Percentiles rank a stretch among this genome's conserved stretches.
phyloP scores from a whole-genome alignment of 2,888 invertebrate species.

The Ectemnius lituratus region DNA sequence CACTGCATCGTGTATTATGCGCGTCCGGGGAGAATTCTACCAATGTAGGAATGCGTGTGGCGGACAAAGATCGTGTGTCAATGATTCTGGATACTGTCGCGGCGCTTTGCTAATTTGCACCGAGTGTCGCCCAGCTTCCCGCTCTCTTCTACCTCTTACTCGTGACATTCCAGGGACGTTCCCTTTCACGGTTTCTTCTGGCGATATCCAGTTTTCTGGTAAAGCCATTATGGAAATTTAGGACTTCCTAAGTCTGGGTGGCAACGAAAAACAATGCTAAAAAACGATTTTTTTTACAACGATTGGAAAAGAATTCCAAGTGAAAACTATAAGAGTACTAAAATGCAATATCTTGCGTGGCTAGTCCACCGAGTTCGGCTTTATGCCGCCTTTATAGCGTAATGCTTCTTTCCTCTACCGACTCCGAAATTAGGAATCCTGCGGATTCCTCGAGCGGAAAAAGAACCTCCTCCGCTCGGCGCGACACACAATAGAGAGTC shows the following conservation, averaged over 20 bases:
- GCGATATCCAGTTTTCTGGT: background rate
- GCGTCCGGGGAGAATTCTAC: constrained; percentile 24
- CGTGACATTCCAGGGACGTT: background rate
- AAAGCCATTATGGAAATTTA: background rate
- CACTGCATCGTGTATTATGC: constrained; percentile 38
- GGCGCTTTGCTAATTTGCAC: constrained; percentile 49
- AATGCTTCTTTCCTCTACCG: constrained; percentile 34
- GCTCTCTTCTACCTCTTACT: background rate
- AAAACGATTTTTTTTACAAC: no score
- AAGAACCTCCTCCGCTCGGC: constrained; percentile 11
- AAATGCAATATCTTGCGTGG: no score
- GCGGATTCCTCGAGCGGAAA: constrained; percentile 24
- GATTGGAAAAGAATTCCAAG: no score
- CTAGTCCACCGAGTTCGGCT: constrained; percentile 5
- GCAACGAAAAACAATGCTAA: no score
- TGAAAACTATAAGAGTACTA: no score
- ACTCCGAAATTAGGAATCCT: constrained; percentile 44
- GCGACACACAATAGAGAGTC: constrained; percentile 39
- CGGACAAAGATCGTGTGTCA: constrained; percentile 46
- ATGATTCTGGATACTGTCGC: constrained; percentile 53
- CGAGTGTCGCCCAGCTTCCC: constrained; percentile 46
- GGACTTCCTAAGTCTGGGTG: background rate
- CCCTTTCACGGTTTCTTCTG: background rate
- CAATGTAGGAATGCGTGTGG: constrained; percentile 47
- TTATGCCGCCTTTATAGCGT: constrained; percentile 27